Percentiles rank a stretch among this genome's conserved stretches.
Evolutionary conservation across 2,113 vertebrate species (phyloP).

Genomic region (Carassius carassius): DNA sequence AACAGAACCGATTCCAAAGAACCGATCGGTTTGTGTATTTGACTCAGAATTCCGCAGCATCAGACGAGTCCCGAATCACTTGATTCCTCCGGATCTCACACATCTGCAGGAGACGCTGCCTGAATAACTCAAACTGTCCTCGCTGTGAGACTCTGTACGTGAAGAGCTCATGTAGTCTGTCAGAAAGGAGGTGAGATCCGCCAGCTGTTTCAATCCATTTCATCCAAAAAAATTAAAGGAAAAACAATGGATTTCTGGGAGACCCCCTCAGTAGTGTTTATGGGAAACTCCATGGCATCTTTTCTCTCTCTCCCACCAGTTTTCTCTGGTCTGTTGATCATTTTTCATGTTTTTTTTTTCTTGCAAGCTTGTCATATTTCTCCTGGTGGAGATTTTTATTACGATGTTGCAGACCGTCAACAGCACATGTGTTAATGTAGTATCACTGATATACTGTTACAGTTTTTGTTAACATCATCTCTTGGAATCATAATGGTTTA

Average conservation of each 20-base stretch:
- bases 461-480: not conserved
- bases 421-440: not conserved
- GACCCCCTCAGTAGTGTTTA: slow-evolving; percentile 75
- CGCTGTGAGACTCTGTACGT: not conserved
- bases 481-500: no score
- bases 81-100: not conserved
- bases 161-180: not conserved
- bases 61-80: no score
- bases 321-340: slow-evolving; percentile 34
- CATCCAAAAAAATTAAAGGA: not conserved
- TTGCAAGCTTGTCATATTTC: not conserved
- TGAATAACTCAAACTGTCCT: slow-evolving; percentile 16
- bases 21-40: no score
- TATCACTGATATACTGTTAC: not conserved
- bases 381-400: not conserved
- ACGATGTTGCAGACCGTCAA: no score
- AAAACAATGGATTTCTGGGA: slow-evolving; percentile 68
- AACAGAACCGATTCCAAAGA: no score
- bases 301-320: slow-evolving; percentile 5
- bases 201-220: slow-evolving; percentile 62
- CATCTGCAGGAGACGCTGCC: slow-evolving; percentile 49
- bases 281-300: slow-evolving; percentile 71
- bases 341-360: slow-evolving; percentile 29
- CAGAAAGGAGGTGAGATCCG: not conserved
- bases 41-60: no score